Base-by-base conservation (phyloP, 2,888 invertebrate species). In the Atherix ibis region DNA sequence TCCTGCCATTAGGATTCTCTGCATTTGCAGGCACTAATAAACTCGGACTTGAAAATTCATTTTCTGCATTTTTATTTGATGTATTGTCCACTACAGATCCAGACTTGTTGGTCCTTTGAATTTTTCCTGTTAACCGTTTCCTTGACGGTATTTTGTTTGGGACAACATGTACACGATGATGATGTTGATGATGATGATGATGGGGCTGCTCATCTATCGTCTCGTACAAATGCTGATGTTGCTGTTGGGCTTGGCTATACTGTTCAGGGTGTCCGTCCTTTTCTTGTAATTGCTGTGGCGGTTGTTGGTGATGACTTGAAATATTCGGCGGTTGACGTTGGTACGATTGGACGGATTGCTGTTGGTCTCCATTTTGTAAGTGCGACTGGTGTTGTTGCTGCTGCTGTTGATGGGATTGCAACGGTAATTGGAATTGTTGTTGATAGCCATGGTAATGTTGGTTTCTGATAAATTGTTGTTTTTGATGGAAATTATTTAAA, bases 401-500 rank as follows among this genome's bases (percentile, higher is more conserved):
- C n/a, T 40, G 33, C 4, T 26, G 16, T 18, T 33, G 29, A 6
- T 33, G 22, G 8, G 35, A 27, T 14, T 28, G 26, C 4, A 33
- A 25, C 10, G 18, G 32, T 3, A 24, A n/a, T 17, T 17, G 27
- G 6, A 27, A 19, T 16, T 38, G 36, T 18, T 31, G 39, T 12
- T 31, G 31, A n/a, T 31, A 27, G 28, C 18, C 15, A 16, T 30
- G 35, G 4, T 30, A n/a, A 8, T 32, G 17, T 25, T 36, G 35
- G n/a, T 28, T 28, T 18, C 32, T 25, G 14, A 32, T 27, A 12
- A 32, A 32, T 31, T 40, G 40, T 30, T 36, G 38, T 18, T 28
- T 36, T 32, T 41, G 37, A n/a, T 35, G 35, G 18, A 37, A 37
- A 39, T 35, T 41, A 34, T 37, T 39, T 26, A 41, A 35, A 36